A percentile compares a stretch with the other conserved stretches of the same genome.
These are phyloP conservation scores for Eleutherodactylus coqui DNA, from an alignment of 2,797 vertebrate genomes.

Conservation along the genomic window DNA sequence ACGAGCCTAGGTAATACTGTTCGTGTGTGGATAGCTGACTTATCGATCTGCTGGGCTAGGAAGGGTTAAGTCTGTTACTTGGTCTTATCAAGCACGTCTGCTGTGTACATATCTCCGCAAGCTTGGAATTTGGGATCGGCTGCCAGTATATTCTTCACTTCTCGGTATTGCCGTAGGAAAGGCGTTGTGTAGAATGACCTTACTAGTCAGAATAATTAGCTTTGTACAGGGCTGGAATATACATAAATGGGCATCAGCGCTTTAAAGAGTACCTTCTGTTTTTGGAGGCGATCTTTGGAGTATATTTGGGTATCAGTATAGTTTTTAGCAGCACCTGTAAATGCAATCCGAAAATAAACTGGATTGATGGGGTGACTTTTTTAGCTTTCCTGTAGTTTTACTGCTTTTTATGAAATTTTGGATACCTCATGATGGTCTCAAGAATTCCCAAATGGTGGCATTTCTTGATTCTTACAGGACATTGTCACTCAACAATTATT, in stretches of 20 bases:
- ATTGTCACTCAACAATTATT: neutral
- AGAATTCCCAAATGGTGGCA: neutral
- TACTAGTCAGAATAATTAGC: neutral
- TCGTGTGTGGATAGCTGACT: neutral
- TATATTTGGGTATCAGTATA: neutral
- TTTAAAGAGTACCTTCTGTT: neutral
- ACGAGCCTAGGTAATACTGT: neutral
- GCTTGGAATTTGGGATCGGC: conserved; percentile 33
- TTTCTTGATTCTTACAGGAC: neutral
- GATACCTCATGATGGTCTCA: neutral
- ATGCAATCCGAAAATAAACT: no score
- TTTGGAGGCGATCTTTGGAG: neutral
- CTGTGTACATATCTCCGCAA: conserved; percentile 5
- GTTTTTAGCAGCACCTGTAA: neutral
- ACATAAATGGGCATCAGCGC: neutral
- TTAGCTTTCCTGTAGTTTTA: no score
- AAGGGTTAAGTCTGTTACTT: neutral
- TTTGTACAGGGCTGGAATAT: neutral
- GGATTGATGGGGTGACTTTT: no score
- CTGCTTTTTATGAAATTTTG: neutral
- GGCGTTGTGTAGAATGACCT: neutral
- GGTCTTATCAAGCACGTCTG: conserved; percentile 18
- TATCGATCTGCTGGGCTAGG: rapidly evolving
- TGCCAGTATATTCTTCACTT: conserved; percentile 16
- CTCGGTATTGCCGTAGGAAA: conserved; percentile 30